phyloP scores from a whole-genome alignment of 2,888 invertebrate species.

The Aleiodes alternator region DNA sequence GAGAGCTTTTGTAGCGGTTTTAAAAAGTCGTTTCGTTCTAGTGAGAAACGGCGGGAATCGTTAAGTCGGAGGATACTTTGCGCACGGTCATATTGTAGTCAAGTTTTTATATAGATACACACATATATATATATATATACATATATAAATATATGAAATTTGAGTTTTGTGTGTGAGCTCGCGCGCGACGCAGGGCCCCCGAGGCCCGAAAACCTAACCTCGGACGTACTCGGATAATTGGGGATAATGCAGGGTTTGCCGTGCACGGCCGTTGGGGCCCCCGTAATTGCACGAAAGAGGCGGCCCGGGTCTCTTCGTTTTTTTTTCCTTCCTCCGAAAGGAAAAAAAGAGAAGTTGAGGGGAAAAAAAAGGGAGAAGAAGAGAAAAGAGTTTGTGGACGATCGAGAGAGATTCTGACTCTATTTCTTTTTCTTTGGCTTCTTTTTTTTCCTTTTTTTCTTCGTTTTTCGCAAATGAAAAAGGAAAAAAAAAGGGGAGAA shows the following conservation, averaged over 20 bases:
- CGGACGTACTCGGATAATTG: constrained; percentile 73
- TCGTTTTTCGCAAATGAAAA: constrained; percentile 34
- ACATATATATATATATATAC: constrained; percentile 30
- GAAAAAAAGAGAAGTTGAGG: constrained; percentile 53
- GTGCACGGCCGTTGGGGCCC: constrained; percentile 60
- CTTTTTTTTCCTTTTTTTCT: constrained; percentile 41
- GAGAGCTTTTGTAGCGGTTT: background rate
- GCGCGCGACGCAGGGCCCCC: constrained; percentile 51
- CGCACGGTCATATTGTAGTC: constrained; percentile 62
- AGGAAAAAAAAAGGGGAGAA: background rate
- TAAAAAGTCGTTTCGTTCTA: constrained; percentile 28
- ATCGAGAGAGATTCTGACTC: constrained; percentile 41
- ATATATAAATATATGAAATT: constrained; percentile 13
- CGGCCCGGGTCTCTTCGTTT: constrained; percentile 44
- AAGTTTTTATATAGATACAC: constrained; percentile 43
- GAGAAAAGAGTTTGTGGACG: constrained; percentile 45
- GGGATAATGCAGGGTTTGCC: constrained; percentile 73
- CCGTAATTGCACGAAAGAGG: constrained; percentile 72
- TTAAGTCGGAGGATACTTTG: constrained; percentile 30
- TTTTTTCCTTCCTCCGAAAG: constrained; percentile 49
- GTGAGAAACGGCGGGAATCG: constrained; percentile 30
- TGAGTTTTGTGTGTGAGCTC: constrained; percentile 16
- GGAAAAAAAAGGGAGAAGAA: background rate
- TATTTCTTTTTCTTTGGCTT: constrained; percentile 42
- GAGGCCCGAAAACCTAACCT: constrained; percentile 69